These are phyloP conservation scores for Spea multiplicata DNA, from an alignment of 2,113 vertebrate species.

Conservation along the genomic window DNA sequence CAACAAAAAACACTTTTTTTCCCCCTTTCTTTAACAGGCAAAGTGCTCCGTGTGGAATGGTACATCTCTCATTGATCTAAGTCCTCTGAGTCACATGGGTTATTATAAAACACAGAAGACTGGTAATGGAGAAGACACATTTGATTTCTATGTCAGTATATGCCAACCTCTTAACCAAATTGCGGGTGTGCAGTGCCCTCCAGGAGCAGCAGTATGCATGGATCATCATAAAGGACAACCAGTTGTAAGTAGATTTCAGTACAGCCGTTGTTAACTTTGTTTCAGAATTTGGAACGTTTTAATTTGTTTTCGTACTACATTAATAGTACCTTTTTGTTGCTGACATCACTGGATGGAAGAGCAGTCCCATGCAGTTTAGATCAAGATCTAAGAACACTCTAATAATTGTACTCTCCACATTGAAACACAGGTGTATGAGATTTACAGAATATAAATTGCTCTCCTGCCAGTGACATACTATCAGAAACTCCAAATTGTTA, in stretches of 20 bases:
- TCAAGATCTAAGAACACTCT: no score
- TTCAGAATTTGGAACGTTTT: no score
- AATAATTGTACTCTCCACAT: no score
- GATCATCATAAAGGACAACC: constrained; percentile 69
- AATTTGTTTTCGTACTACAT: no score
- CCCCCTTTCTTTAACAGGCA: constrained; percentile 58
- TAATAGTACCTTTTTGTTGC: no score
- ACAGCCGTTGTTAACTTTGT: not conserved
- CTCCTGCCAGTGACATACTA: no score
- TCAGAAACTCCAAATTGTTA: no score
- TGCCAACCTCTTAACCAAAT: constrained; percentile 89
- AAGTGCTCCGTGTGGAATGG: constrained; percentile 79
- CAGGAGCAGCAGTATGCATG: constrained; percentile 82
- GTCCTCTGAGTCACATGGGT: constrained; percentile 79
- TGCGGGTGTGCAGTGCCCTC: constrained; percentile 77
- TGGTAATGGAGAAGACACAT: constrained; percentile 63
- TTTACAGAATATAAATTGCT: no score
- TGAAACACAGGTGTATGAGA: no score
- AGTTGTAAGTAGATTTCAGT: constrained; percentile 69
- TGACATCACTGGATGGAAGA: no score
- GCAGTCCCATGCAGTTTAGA: no score
- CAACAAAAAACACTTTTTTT: not conserved
- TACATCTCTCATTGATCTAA: constrained; percentile 81
- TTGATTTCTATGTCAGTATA: constrained; percentile 90
- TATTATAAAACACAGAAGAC: constrained; percentile 78